Conservation (phyloP, 2,113 vertebrate genomes). For the Anguilla rostrata region DNA sequence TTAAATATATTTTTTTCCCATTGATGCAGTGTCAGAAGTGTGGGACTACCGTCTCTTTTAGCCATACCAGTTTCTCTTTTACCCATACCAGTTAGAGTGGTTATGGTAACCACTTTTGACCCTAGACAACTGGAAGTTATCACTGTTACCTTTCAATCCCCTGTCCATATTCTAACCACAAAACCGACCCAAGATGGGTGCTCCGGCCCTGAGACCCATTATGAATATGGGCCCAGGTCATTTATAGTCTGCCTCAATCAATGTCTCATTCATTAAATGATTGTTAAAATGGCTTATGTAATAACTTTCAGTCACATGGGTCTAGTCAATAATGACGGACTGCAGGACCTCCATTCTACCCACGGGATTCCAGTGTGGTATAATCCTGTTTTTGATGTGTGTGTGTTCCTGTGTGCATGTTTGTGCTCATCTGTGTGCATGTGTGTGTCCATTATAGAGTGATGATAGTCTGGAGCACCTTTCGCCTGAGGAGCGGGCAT, state of each 20-base stretch:
- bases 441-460: slow-evolving; percentile 64
- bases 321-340: too few species aligned
- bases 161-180: neutral
- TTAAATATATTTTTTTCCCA: neutral
- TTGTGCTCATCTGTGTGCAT: neutral
- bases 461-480: slow-evolving; percentile 84
- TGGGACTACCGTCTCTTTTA: neutral
- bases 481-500: slow-evolving; percentile 85
- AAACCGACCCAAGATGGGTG: too few species aligned
- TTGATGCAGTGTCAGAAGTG: neutral
- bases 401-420: neutral
- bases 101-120: neutral
- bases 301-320: too few species aligned
- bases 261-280: too few species aligned
- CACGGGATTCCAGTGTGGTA: neutral
- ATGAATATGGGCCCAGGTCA: too few species aligned
- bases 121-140: neutral
- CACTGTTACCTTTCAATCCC: neutral
- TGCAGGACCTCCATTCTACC: neutral
- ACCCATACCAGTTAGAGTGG: neutral
- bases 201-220: too few species aligned
- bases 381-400: neutral
- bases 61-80: neutral
- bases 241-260: too few species aligned
- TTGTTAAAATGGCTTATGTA: too few species aligned